Evolutionary conservation across 2,113 vertebrate genomes (phyloP), one percentile per base, ranked within the genome.

Genomic region (Tetrax tetrax): DNA sequence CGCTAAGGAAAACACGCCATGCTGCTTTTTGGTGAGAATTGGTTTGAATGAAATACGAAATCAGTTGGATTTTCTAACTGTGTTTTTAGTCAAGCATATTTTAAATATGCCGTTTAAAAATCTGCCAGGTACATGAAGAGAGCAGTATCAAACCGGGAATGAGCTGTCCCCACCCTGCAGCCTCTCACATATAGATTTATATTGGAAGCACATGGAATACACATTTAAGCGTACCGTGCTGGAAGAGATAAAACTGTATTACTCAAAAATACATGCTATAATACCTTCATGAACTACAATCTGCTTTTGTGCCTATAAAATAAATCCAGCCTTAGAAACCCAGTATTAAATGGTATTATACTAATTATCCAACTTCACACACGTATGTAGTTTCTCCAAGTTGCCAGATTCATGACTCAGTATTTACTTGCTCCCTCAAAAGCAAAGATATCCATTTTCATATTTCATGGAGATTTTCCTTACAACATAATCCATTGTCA

Each of bases 401-500:
- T 95, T 95, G 92, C 95, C 91, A 94, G 70, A 83, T 60, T 78
- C 80, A 45, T 83, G 86, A 94, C 72, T 97, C 81, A 38, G 72
- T 82, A 92, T 81, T 90, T 96, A 85, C 93, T 95, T 92, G 68
- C 61, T 83, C 85, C 85, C 92, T 68, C 78, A 88, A 96, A 90
- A 91, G 85, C 85, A 90, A 48, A 94, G 74, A 93, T 77, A 95
- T 8, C 77, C n/a, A 83, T 87, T 97, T 95, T 81, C 19, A 13
- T 95, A 96, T 72, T 97, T 95, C 88, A 89, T 43, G 69, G 83
- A 89, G 85, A 96, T 97, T 96, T 96, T 83, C 92, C 94, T 72
- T 95, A 78, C 70, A 76, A 66, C 94, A 69, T 80, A 94, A 92
- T 89, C 93, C 81, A 93, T 95, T 85, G 95, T 77, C 85, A 77